Percentiles rank a stretch among this genome's conserved stretches.
phyloP scores from a whole-genome alignment of 2,888 invertebrate genomes.

The Linnaemya tessellans region DNA sequence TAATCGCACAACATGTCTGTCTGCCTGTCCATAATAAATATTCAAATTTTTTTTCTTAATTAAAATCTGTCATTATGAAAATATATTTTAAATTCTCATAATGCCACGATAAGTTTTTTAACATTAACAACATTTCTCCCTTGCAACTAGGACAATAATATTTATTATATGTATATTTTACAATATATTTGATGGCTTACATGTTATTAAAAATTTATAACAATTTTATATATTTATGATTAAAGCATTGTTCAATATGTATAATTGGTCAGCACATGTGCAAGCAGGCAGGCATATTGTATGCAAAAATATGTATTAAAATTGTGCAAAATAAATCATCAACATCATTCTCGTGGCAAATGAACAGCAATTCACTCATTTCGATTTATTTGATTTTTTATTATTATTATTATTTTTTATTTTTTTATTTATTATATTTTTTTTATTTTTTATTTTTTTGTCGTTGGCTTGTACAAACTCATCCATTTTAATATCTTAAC shows the following conservation, averaged over 20 bases:
- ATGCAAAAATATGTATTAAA: conserved; percentile 41
- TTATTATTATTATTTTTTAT: no score
- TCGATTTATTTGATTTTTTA: conserved; percentile 21
- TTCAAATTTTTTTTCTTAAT: conserved; percentile 1
- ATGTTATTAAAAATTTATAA: conserved; percentile 57
- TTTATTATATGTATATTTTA: conserved; percentile 10
- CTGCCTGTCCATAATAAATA: neutral
- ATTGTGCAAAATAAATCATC: conserved; percentile 42
- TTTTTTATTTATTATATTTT: no score
- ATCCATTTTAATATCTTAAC: conserved; percentile 52
- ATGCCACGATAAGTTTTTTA: neutral
- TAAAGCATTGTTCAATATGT: conserved; percentile 30
- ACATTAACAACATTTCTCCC: neutral
- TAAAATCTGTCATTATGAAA: neutral
- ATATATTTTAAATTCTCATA: neutral
- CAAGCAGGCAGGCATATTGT: conserved; percentile 9
- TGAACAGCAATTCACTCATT: conserved; percentile 12
- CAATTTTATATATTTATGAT: conserved; percentile 30
- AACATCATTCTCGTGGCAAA: conserved; percentile 31
- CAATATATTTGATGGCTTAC: conserved; percentile 7
- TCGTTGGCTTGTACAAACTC: conserved; percentile 27
- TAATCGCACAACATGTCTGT: no score
- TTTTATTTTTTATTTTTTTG: no score
- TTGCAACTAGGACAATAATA: conserved; percentile 8
- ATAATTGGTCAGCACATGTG: conserved; percentile 43